Base-by-base conservation (phyloP, 2,797 vertebrate genomes). In the Menidia menidia region DNA sequence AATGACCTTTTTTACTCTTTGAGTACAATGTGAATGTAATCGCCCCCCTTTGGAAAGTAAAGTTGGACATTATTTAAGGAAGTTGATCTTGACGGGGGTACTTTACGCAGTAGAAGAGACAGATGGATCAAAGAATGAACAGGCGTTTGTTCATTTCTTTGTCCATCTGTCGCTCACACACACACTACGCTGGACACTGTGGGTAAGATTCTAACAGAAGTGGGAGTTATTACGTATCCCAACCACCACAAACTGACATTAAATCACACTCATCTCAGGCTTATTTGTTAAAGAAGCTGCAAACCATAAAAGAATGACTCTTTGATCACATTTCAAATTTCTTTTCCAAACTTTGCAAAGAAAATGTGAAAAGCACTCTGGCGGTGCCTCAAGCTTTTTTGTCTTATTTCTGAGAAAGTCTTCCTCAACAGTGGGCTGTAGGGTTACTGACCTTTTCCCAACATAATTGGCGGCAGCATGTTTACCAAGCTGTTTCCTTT, bases 131-230 rank as follows among this genome's bases (percentile, higher is more conserved):
- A 73, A 66, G 71, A 83, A 81, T 70, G 80, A 85, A 75, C 70
- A 82, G 88, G 72, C 51, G 11, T 71, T 85, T 84, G 75, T 80
- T 89, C 87, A 84, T 77, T 90, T 80, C 55, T 82, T 69, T 8
- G 41, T 83, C 90, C 88, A 87, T 88, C 88, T 92, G 87, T 86
- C 74, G 73, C 59, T 71, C 72, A 66, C 67, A 66, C 68, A 32
- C 47, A 62, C 55, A 0, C 35, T 39, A 9, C 35, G 35, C 5
- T 6, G 2, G 44, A 77, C 39, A 6, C 47, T 30, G 48, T 61
- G 53, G 57, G 65, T 74, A 19, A 7, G 42, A 58, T 63, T 81
- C 74, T 53, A 50, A 77, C 52, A 57, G 39, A 77, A 71, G 65
- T 78, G 66, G 80, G 71, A 58, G 74, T 60, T 66, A 80, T 79